These are phyloP conservation scores for Temnothorax nylanderi DNA, from an alignment of 1,140 invertebrate species.

Conservation along the genomic window DNA sequence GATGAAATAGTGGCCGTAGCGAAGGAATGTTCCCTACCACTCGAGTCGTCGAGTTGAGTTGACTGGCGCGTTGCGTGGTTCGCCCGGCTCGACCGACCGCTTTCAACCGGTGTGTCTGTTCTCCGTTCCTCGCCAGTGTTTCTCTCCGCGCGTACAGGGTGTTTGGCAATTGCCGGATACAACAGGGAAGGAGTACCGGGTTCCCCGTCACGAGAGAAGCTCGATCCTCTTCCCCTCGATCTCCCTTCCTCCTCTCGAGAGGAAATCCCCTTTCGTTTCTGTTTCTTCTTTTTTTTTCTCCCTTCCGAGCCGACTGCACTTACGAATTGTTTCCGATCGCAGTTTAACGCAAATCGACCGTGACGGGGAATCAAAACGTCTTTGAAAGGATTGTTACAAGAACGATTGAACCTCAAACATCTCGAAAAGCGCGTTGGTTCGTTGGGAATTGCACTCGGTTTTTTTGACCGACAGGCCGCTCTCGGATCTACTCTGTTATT, in stretches of 20 bases:
- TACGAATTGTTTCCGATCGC: slow-evolving; percentile 45
- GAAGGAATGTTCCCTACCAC: slow-evolving; percentile 85
- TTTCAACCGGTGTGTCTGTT: slow-evolving; percentile 81
- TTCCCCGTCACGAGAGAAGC: slow-evolving; percentile 36
- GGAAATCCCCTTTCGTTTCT: background rate
- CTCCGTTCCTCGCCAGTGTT: slow-evolving; percentile 64
- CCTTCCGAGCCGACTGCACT: slow-evolving; percentile 16
- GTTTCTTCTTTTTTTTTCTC: background rate
- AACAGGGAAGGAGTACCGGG: slow-evolving; percentile 32
- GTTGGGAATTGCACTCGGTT: slow-evolving; percentile 2
- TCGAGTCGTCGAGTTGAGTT: slow-evolving; percentile 84
- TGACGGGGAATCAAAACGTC: slow-evolving; percentile 31
- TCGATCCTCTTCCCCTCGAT: background rate
- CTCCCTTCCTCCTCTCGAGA: background rate
- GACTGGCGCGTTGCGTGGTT: slow-evolving; percentile 82
- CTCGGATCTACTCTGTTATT: slow-evolving; percentile 36
- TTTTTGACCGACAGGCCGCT: background rate
- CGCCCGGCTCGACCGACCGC: slow-evolving; percentile 75
- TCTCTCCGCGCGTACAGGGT: slow-evolving; percentile 54
- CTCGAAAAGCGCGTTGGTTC: background rate
- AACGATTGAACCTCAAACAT: slow-evolving; percentile 23
- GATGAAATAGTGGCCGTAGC: slow-evolving; percentile 86
- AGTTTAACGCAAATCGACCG: slow-evolving; percentile 42
- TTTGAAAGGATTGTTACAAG: slow-evolving; percentile 11
- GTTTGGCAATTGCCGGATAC: slow-evolving; percentile 57